Base-by-base conservation (phyloP, 2,113 vertebrate genomes). In the Platichthys flesus region DNA sequence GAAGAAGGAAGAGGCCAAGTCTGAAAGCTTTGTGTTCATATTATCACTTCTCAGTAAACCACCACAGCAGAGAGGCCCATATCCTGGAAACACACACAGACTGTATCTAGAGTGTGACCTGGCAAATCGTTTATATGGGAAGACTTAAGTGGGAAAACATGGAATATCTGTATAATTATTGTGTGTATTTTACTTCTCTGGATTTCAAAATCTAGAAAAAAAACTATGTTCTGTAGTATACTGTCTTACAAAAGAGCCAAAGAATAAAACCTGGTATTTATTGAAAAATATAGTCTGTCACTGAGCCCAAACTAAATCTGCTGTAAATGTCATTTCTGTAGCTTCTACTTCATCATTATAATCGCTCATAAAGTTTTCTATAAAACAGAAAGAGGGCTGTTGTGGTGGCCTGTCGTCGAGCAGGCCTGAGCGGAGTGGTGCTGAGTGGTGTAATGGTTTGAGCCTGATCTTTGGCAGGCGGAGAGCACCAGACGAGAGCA, bases 381-480 rank as follows among this genome's bases (percentile, higher is more conserved):
- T 74, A 76, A 85, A 86, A 82, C 49, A 61, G n/a, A 73, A 9
- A 67, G 31, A 62, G 59, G 42, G 47, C 74, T 77, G 76, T 77
- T 78, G 65, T 55, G 76, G 62, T 59, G 72, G 68, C 62, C 37
- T 9, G 70, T 58, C 3, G 2, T 6, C 51, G 54, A n/a, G 71
- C 71, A 16, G 14, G 9, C 51, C 49, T 57, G 82, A 86, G 69
- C 31, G 65, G 37, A 26, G 56, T 54, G 21, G 51, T 2, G 52
- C 49, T 77, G 63, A 28, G 56, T 2, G 56, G 42, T 75, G 66
- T 76, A 78, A 80, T 66, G 75, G 82, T 79, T 86, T 88, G 88
- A 7, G 66, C 56, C 80, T 83, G 78, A 91, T 87, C 83, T 88
- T 91, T 93, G 92, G 92, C 92, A 93, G 88, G 31, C 82, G 78